Evolutionary conservation across 2,113 vertebrate species (phyloP), one percentile per base, ranked within the genome.

Genomic region (Nycticorax nycticorax): DNA sequence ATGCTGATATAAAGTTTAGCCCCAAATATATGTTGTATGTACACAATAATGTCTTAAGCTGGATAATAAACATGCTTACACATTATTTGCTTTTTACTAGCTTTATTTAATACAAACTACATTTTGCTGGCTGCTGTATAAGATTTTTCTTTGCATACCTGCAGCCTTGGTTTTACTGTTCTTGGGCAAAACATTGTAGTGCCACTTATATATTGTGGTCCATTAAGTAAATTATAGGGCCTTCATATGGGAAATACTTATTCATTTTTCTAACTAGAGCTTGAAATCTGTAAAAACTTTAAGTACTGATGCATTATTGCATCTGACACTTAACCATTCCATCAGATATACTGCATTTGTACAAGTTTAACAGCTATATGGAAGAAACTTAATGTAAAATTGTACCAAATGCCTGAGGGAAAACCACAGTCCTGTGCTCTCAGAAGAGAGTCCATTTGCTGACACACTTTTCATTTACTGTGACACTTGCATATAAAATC

Each of bases 361-460:
- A 76, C 50, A 89, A 88, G 47, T 55, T 80, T 87, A 96, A 83
- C 35, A 79, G 45, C 35, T 79, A 39, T 80, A 26, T 75, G 32
- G 17, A 45, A 92, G 50, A 56, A 6, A 52, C 10, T 91, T 66
- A 19, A 68, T 27, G 19, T 89, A 91, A 94, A 92, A 81, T 71
- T 2, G 6, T 47, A 89, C 32, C 23, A 79, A 89, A 41, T 14
- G 48, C 73, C 88, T 89, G 32, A 94, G 56, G 72, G 62, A 86
- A 95, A 92, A 78, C 15, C 27, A 52, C 16, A 81, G 21, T 20
- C 55, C 48, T 89, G 9, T 62, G 50, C 28, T 94, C 89, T 56
- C 57, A 76, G 60, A 71, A 86, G 41, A 88, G 11, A 89, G 37
- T 93, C 17, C n/a, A 92, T 94, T 96, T 95, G 39, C 57, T 89